Evolutionary conservation across 37 sponge, comb jelly and placozoan genomes (phyloP), one percentile per base, ranked within the genome.

Genomic region (Halichondria panicea): DNA sequence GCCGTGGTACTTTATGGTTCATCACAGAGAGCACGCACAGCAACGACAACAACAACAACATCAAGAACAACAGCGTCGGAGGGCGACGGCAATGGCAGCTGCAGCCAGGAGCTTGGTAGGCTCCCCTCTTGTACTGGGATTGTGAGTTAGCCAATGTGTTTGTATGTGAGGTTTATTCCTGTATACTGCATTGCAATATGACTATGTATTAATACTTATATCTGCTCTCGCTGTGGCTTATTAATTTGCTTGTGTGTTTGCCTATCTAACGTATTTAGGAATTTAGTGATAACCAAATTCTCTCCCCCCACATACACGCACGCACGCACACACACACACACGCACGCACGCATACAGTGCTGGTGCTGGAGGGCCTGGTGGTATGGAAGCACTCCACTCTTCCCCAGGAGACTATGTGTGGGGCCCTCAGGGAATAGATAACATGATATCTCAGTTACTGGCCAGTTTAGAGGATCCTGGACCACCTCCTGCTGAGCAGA

Each of bases 401-500:
- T 68, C 79, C 46, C 89, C 92, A 40, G 70, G 86, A 3, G 90
- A 95, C 84, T 95, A 88, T 78, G 96, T 89, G 8, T 88, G 89
- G 90, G 96, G 96, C 0, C 84, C 89, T 0, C 41, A 69, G 28
- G 89, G 93, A 5, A 74, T 96, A 79, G 96, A 96, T 53, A 74
- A 89, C 72, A 89, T 96, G 50, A 92, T 96, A 48, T 64, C 84
- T 0, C 80, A 85, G 60, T 55, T 96, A 61, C 75, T 89, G 45
- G 81, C 74, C 37, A 89, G 82, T 43, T 31, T 97, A 42, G 91
- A 85, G 19, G 93, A 88, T 43, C 76, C 63, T 27, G 97, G 97
- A 2, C 92, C 97, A 0, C 97, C 97, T 7, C 97, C 97, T 1
- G 94, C 97, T 12, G 75, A 90, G 52, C 61, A 84, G 67, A 63